Conservation (phyloP, 64 coral and sea anemone genomes). For the Dendronephthya gigantea region DNA sequence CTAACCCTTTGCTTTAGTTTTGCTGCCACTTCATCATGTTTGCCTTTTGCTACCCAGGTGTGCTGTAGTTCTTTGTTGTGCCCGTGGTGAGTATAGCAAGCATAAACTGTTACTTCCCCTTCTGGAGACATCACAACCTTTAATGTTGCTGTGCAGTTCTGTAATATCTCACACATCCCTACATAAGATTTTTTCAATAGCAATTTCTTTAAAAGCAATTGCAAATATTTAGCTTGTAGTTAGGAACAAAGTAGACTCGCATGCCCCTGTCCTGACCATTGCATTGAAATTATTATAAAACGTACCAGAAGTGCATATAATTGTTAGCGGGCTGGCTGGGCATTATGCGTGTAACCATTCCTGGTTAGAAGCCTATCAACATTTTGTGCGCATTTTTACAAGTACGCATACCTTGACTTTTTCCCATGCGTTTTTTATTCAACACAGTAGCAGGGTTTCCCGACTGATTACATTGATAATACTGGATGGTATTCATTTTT, state of each 20-base stretch:
- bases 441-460: neutral
- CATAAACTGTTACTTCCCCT: neutral
- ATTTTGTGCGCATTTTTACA: neutral
- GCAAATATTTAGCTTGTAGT: neutral
- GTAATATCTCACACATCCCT: neutral
- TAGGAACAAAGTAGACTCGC: neutral
- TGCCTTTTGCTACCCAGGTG: slow-evolving; percentile 15
- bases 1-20: slow-evolving; percentile 32
- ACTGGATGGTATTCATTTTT: neutral
- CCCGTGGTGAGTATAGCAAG: neutral
- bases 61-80: slow-evolving; percentile 33
- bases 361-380: neutral
- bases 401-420: slow-evolving; percentile 6
- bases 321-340: neutral
- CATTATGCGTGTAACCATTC: neutral
- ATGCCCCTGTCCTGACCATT: neutral
- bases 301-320: neutral
- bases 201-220: no score
- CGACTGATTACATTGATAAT: neutral
- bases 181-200: neutral
- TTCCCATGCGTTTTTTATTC: neutral
- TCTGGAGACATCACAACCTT: neutral
- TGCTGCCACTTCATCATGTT: slow-evolving; percentile 31
- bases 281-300: neutral
- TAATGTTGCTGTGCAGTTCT: neutral